Evolutionary conservation across 2,113 vertebrate genomes (phyloP).

Genomic region (Pycnonotus jocosus): DNA sequence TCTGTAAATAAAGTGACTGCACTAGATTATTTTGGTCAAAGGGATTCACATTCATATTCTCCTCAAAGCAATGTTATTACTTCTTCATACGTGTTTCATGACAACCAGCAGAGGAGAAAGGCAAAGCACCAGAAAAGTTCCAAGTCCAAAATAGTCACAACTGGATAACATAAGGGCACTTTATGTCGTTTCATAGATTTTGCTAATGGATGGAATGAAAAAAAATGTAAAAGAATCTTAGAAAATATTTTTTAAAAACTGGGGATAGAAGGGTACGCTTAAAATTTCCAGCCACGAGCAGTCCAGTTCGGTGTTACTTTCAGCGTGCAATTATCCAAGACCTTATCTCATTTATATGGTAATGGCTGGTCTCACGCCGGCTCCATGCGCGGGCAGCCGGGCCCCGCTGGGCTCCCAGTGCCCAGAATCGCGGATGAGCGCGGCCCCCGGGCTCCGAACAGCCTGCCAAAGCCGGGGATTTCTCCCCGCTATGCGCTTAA

Average conservation of each 20-base stretch:
- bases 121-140: neutral
- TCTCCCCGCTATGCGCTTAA: neutral
- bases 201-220: neutral
- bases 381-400: neutral
- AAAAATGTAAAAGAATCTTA: neutral
- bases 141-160: neutral
- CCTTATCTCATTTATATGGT: slow-evolving; percentile 79
- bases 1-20: neutral
- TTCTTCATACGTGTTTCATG: neutral
- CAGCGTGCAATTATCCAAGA: slow-evolving; percentile 66
- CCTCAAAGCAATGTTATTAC: neutral
- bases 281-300: slow-evolving; percentile 15
- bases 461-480: neutral
- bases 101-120: neutral
- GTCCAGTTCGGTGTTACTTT: slow-evolving; percentile 60
- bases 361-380: slow-evolving; percentile 61
- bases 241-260: neutral
- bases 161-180: neutral
- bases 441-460: neutral
- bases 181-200: neutral
- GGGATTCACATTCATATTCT: neutral
- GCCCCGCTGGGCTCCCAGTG: neutral
- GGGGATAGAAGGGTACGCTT: neutral
- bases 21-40: neutral
- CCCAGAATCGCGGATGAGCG: slow-evolving; percentile 7